phyloP scores from a whole-genome alignment of 2,113 vertebrate genomes.

The Ptychochromis oligacanthus region DNA sequence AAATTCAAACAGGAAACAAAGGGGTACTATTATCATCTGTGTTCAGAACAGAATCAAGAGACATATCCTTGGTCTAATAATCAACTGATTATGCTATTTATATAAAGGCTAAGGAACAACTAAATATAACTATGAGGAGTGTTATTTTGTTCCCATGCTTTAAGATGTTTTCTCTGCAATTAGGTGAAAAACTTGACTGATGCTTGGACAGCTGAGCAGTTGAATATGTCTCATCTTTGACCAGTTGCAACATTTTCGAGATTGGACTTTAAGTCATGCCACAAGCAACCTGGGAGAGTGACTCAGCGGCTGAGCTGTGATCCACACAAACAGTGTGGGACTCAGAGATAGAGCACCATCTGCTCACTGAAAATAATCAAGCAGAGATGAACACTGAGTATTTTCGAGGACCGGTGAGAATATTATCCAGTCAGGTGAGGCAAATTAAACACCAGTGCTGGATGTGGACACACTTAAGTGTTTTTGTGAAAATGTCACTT shows the following conservation, averaged over 20 bases:
- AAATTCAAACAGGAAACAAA: conserved; percentile 26
- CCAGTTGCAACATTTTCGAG: conserved; percentile 14
- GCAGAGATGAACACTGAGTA: conserved; percentile 32
- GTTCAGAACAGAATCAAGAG: not conserved
- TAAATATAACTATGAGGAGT: conserved; percentile 19
- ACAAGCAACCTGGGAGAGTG: conserved; percentile 63
- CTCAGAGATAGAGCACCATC: conserved; percentile 65
- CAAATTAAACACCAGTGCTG: not conserved
- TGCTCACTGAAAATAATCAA: conserved; percentile 59
- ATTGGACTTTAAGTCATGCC: conserved; percentile 45
- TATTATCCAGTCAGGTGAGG: conserved; percentile 19
- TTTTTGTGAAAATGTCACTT: conserved; percentile 7
- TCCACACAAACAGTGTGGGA: conserved; percentile 62
- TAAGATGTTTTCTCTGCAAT: not conserved
- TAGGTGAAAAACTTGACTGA: not conserved
- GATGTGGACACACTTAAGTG: not conserved
- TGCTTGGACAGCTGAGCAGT: not conserved
- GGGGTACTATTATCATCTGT: not conserved
- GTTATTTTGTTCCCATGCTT: not conserved
- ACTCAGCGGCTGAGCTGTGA: conserved; percentile 67
- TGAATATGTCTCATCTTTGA: conserved; percentile 21
- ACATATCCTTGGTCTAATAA: conserved; percentile 3
- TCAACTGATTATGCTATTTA: conserved; percentile 5
- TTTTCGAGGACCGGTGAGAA: conserved; percentile 17
- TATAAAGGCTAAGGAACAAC: not conserved